Evolutionary conservation across 2,888 invertebrate genomes (phyloP).

Genomic region (Drosophila mercatorum): DNA sequence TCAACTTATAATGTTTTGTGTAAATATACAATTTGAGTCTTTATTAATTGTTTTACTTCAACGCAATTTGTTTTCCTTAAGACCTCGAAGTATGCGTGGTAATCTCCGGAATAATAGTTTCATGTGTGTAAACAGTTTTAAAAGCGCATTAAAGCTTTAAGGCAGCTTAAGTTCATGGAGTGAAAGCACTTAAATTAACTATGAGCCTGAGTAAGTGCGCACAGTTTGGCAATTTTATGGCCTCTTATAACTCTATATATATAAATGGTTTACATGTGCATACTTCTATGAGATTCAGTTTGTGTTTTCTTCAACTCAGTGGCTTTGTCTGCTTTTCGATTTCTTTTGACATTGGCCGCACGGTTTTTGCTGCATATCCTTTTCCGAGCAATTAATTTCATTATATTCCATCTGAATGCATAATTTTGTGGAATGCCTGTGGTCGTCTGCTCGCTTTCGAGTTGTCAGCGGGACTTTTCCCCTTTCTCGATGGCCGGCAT

Average conservation of each 20-base stretch:
- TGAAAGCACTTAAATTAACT: slow-evolving; percentile 23
- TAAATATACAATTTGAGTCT: not conserved
- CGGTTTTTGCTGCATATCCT: slow-evolving; percentile 25
- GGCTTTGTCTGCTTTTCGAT: not conserved
- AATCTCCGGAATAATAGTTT: slow-evolving; percentile 4
- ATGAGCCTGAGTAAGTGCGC: not conserved
- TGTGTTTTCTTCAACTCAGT: not conserved
- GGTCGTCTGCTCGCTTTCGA: slow-evolving; percentile 32
- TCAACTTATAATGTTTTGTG: not conserved
- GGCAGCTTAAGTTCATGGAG: slow-evolving; percentile 16
- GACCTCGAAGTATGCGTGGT: not conserved
- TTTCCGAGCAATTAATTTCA: slow-evolving; percentile 71
- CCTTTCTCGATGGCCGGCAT: not conserved
- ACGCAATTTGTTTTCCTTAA: not conserved
- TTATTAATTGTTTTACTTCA: slow-evolving; percentile 1
- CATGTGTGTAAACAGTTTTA: slow-evolving; percentile 6
- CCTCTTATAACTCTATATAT: not conserved
- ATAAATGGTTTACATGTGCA: not conserved
- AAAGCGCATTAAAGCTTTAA: slow-evolving; percentile 3
- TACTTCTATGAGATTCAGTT: not conserved
- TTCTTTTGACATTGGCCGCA: slow-evolving; percentile 25
- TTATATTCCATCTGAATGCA: slow-evolving; percentile 63
- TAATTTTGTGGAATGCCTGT: slow-evolving; percentile 49
- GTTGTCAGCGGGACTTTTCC: slow-evolving; percentile 53
- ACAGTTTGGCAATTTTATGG: not conserved